A percentile compares a stretch with the other conserved stretches of the same genome.
phyloP scores from a whole-genome alignment of 2,113 vertebrate species.

The Panthera tigris region DNA sequence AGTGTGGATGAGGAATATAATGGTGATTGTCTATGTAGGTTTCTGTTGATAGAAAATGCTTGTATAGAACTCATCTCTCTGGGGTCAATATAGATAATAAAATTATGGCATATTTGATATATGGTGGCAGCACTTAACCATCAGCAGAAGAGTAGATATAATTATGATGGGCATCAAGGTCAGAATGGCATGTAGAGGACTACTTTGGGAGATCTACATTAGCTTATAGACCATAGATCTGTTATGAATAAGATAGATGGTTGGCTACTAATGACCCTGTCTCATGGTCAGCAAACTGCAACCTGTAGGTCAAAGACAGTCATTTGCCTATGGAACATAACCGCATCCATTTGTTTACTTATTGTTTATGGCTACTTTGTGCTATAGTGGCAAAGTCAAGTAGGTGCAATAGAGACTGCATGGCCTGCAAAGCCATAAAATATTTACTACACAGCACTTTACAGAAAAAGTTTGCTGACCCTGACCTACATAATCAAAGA shows the following conservation, averaged over 20 bases:
- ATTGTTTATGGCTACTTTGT: slow-evolving; percentile 37
- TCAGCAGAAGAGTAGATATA: background rate
- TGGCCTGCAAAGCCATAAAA: background rate
- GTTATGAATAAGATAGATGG: background rate
- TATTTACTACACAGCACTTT: slow-evolving; percentile 24
- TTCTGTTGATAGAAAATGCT: background rate
- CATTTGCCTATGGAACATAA: background rate
- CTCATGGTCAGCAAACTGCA: background rate
- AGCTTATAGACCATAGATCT: background rate
- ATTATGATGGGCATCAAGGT: background rate
- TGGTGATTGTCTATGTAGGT: background rate
- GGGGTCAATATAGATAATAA: background rate
- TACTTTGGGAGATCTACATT: background rate
- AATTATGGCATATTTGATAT: background rate
- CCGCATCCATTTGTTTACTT: slow-evolving; percentile 43
- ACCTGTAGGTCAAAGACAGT: background rate
- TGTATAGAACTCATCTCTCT: background rate
- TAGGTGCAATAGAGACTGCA: background rate
- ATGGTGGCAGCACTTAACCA: background rate
- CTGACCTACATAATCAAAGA: slow-evolving; percentile 47
- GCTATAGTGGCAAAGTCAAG: slow-evolving; percentile 41
- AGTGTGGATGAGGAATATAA: background rate
- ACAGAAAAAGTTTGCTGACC: slow-evolving; percentile 39
- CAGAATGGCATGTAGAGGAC: background rate
- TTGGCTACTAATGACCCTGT: background rate